phyloP scores from a whole-genome alignment of 2,888 invertebrate genomes.

The Drepanosiphum platanoidis region DNA sequence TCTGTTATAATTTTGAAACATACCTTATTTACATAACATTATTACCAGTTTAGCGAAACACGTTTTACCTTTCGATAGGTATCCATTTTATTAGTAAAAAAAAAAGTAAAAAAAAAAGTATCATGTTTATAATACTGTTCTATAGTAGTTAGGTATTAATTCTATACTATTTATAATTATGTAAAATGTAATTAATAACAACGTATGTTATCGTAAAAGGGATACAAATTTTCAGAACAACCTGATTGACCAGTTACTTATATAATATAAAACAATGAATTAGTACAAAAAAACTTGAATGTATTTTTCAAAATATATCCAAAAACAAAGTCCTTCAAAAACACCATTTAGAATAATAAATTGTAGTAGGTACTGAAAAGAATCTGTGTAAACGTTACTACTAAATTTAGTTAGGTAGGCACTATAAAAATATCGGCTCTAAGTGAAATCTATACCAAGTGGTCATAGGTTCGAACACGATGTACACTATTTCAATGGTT shows the following conservation, averaged over 20 bases:
- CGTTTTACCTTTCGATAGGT: too few species aligned
- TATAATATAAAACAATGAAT: constrained; percentile 5
- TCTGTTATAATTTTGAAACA: too few species aligned
- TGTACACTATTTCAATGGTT: not conserved
- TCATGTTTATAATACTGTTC: not conserved
- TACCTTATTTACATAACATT: too few species aligned
- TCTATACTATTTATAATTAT: not conserved
- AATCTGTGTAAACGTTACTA: constrained; percentile 2
- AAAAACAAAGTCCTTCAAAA: constrained; percentile 29
- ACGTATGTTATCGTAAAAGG: not conserved
- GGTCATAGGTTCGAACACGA: not conserved
- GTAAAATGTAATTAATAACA: not conserved
- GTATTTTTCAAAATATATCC: not conserved
- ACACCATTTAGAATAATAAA: constrained; percentile 39
- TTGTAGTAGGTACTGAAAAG: constrained; percentile 6
- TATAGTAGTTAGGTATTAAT: not conserved
- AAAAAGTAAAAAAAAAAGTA: not conserved
- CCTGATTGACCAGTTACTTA: not conserved
- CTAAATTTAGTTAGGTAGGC: not conserved
- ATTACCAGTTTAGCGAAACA: too few species aligned
- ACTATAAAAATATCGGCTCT: not conserved
- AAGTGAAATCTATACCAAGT: not conserved
- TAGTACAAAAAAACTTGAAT: constrained; percentile 18
- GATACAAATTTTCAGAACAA: not conserved
- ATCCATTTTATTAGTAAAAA: too few species aligned